Base-by-base conservation (phyloP, 2,113 vertebrate species). In the Petaurus breviceps region DNA sequence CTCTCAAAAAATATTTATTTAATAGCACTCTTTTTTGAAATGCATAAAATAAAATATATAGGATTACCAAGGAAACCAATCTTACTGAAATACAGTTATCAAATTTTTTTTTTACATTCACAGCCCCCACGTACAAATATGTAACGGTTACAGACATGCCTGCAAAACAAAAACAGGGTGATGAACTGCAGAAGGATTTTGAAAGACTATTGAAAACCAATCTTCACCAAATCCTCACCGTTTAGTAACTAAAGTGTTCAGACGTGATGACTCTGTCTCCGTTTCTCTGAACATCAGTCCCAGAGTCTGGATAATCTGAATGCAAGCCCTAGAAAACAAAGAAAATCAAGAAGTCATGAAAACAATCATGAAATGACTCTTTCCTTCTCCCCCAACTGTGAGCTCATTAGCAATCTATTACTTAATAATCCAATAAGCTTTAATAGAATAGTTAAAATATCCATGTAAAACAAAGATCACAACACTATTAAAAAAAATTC, bases 261-360 rank as follows among this genome's bases (percentile, higher is more conserved):
- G 93, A 50, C 98, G 97, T 25, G 98, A 98, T 8, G 97, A 96
- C 94, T 99, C 99, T 0, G 98, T 98, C 96, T 99, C 99, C 0
- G 98, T 99, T 98, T 99, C 99, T 96, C 98, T 98, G 97, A 99
- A 99, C 99, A 99, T 99, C 97, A 99, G 24, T 77, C 98, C 98
- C 43, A 99, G 97, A 11, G 98, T 99, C 97, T 99, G 98, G 47
- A 98, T 97, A 50, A 99, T 98, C 96, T 99, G 94, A 51, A 98
- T 98, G 54, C 99, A 98, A 28, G 98, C 97, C 90, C 99, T 99
- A 96, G 51, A 89, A 97, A 94, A 97, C n/a, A 96, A 93, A 95
- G 47, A 24, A 23, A 47, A 31, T 61, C 57, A 28, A 10, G 28
- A 43, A 77, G 5, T 37, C 14, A 22, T 43, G 14, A 93, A 51